phyloP scores from a whole-genome alignment of 2,888 invertebrate genomes.

The Cantharis rufa region DNA sequence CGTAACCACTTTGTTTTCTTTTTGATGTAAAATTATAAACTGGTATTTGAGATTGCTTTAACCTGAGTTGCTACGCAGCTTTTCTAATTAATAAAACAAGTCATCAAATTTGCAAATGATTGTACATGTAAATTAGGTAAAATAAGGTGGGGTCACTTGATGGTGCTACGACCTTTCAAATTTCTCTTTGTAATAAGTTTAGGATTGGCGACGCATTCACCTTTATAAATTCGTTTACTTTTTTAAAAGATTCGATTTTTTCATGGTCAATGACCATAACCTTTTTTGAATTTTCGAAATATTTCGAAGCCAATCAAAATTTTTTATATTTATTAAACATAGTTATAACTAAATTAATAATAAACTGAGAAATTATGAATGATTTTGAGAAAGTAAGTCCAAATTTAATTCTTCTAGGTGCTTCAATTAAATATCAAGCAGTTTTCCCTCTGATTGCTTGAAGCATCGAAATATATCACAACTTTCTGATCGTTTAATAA shows the following conservation, averaged over 20 bases:
- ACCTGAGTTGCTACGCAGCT: not conserved
- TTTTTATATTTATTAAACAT: too few species aligned
- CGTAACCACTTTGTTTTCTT: not conserved
- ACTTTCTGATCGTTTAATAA: too few species aligned
- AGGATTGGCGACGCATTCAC: not conserved
- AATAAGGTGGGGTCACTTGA: not conserved
- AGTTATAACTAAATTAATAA: too few species aligned
- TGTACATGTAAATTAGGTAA: not conserved
- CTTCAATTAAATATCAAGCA: too few species aligned
- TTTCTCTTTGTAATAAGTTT: not conserved
- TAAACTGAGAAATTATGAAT: too few species aligned
- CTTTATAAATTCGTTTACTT: not conserved
- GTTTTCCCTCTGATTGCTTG: too few species aligned
- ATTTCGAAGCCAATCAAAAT: too few species aligned
- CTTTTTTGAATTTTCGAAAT: not conserved
- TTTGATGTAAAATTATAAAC: not conserved
- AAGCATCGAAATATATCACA: too few species aligned
- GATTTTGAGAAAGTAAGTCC: too few species aligned
- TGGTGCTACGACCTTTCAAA: not conserved
- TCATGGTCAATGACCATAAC: not conserved
- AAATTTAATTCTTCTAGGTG: too few species aligned
- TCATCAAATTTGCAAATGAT: not conserved
- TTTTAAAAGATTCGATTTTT: not conserved
- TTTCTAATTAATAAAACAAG: not conserved
- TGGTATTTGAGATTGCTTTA: not conserved